Percentiles rank a stretch among this genome's conserved stretches.
These are phyloP conservation scores for Manduca sexta DNA, from an alignment of 1,140 invertebrate genomes.

Conservation along the genomic window DNA sequence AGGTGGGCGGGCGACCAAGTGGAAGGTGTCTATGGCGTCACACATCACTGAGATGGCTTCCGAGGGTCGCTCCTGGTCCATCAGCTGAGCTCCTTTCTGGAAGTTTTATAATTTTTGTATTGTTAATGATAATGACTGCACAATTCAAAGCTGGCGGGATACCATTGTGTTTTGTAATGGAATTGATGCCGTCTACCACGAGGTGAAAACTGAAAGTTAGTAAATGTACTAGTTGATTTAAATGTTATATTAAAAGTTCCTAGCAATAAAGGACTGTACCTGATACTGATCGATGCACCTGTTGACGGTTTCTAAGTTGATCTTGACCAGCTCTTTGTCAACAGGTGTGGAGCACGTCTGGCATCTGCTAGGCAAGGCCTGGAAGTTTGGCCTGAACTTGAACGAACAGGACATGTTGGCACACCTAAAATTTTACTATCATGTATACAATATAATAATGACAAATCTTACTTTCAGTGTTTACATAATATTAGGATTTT, in stretches of 20 bases:
- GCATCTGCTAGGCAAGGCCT: constrained; percentile 35
- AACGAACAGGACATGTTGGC: constrained; percentile 71
- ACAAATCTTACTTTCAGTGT: no score
- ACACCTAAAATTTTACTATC: constrained; percentile 67
- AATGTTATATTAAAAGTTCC: no score
- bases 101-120: constrained; percentile 1
- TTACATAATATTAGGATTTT: no score
- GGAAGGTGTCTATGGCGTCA: constrained; percentile 70
- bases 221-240: no score
- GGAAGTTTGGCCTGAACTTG: constrained; percentile 54
- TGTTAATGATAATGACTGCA: no score
- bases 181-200: no score
- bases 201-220: no score
- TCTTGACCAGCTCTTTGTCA: constrained; percentile 71
- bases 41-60: constrained; percentile 62
- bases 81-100: constrained; percentile 44
- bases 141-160: no score
- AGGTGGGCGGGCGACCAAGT: constrained; percentile 72
- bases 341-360: constrained; percentile 73
- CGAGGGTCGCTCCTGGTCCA: constrained; percentile 45
- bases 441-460: no score
- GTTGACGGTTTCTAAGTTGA: constrained; percentile 60
- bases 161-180: no score
- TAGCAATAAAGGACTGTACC: no score
- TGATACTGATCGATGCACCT: constrained; percentile 73